Conservation (phyloP, 1,140 invertebrate genomes). For the Manduca sexta region DNA sequence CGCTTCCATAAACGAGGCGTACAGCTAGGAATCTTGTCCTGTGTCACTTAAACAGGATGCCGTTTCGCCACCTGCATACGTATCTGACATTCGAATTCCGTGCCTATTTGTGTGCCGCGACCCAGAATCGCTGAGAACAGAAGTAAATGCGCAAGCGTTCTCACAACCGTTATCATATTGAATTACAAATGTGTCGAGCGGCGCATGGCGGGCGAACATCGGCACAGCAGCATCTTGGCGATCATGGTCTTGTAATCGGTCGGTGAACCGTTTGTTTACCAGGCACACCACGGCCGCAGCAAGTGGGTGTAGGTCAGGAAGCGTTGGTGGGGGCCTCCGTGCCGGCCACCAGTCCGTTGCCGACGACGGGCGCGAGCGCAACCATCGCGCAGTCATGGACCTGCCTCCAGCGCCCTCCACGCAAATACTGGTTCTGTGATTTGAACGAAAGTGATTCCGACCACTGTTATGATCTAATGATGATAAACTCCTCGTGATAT, state of each 20-base stretch:
- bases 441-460: conserved; percentile 41
- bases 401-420: conserved; percentile 21
- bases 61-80: conserved; percentile 22
- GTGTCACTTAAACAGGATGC: conserved; percentile 1
- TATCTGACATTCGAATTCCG: conserved; percentile 18
- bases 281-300: conserved; percentile 37
- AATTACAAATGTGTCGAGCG: conserved; percentile 52
- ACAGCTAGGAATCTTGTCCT: conserved; percentile 1
- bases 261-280: conserved; percentile 70
- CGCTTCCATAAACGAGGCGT: background rate
- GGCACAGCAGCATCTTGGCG: conserved; percentile 30
- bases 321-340: conserved; percentile 35
- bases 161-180: conserved; percentile 57
- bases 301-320: conserved; percentile 56
- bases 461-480: conserved; percentile 38
- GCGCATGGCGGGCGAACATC: conserved; percentile 30
- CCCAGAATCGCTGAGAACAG: conserved; percentile 37
- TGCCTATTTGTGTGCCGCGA: conserved; percentile 34
- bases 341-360: conserved; percentile 42
- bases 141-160: conserved; percentile 43
- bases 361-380: conserved; percentile 43
- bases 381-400: conserved; percentile 45
- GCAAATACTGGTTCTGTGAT: conserved; percentile 25
- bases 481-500: conserved; percentile 37
- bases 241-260: conserved; percentile 52